Conservation (phyloP, 2,888 invertebrate species). For the Agonopterix alstromeriana region DNA sequence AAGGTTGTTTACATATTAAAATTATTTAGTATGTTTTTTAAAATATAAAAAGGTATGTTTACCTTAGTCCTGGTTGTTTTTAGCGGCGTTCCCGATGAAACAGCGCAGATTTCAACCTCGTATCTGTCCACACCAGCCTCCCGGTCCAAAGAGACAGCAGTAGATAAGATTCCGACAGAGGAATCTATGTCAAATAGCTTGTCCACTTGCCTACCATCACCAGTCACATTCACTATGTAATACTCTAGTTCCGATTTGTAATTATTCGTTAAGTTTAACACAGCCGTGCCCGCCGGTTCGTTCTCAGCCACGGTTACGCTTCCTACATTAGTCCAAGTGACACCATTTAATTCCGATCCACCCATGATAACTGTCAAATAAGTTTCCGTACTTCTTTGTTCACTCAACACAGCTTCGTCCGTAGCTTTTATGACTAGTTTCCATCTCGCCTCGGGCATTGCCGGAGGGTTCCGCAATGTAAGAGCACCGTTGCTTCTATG, state of each 20-base stretch:
- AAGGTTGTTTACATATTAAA: too few species aligned
- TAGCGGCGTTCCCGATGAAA: conserved; percentile 83
- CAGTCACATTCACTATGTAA: conserved; percentile 92
- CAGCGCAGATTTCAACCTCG: conserved; percentile 90
- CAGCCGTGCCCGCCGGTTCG: conserved; percentile 90
- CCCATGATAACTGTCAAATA: conserved; percentile 89
- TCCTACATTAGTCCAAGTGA: conserved; percentile 80
- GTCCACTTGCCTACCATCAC: conserved; percentile 86
- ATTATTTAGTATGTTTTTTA: neutral
- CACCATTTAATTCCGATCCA: conserved; percentile 74
- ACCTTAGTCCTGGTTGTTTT: conserved; percentile 91
- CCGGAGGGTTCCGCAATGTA: conserved; percentile 77
- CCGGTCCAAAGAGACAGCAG: conserved; percentile 88
- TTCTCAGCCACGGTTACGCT: conserved; percentile 92
- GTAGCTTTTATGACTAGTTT: conserved; percentile 91
- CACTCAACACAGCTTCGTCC: conserved; percentile 93
- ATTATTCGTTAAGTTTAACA: conserved; percentile 87
- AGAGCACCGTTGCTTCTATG: conserved; percentile 89
- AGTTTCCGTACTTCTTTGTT: conserved; percentile 90
- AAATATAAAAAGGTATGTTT: conserved; percentile 12
- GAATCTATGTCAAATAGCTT: conserved; percentile 94
- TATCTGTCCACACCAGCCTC: conserved; percentile 89
- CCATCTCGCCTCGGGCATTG: conserved; percentile 83
- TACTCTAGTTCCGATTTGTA: conserved; percentile 86
- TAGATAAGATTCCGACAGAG: conserved; percentile 90